Evolutionary conservation across 2,888 invertebrate genomes (phyloP).

Genomic region (Oligia latruncula): DNA sequence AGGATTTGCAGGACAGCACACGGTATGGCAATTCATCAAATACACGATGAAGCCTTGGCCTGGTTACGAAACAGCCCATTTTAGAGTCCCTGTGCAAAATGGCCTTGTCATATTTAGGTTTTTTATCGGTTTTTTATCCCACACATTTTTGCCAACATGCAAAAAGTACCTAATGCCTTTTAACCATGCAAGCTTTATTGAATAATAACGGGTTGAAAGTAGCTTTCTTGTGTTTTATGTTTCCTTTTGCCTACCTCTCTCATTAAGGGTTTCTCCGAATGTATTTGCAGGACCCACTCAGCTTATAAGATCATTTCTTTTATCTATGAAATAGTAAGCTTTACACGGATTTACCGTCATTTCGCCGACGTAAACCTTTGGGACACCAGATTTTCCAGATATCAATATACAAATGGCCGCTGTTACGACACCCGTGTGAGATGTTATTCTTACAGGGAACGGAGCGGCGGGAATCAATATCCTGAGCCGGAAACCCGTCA

Average conservation of each 20-base stretch:
- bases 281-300: conserved; percentile 25
- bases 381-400: conserved; percentile 50
- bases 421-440: conserved; percentile 38
- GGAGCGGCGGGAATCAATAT: conserved; percentile 48
- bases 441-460: conserved; percentile 34
- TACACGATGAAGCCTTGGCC: conserved; percentile 45
- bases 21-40: conserved; percentile 48
- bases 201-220: conserved; percentile 30
- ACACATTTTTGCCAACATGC: conserved; percentile 46
- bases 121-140: conserved; percentile 50
- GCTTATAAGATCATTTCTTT: conserved; percentile 52
- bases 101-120: conserved; percentile 56
- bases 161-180: conserved; percentile 37
- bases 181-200: conserved; percentile 54
- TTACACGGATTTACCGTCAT: conserved; percentile 38
- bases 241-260: conserved; percentile 5
- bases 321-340: conserved; percentile 43
- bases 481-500: conserved; percentile 37
- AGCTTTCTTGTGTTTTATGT: conserved; percentile 7
- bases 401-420: conserved; percentile 57
- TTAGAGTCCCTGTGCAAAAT: conserved; percentile 46
- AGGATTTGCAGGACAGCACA: conserved; percentile 44
- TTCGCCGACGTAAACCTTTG: conserved; percentile 26
- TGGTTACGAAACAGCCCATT: conserved; percentile 32
- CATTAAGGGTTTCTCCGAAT: conserved; percentile 19